Conservation (phyloP, 2,113 vertebrate species). For the Verasper variegatus region DNA sequence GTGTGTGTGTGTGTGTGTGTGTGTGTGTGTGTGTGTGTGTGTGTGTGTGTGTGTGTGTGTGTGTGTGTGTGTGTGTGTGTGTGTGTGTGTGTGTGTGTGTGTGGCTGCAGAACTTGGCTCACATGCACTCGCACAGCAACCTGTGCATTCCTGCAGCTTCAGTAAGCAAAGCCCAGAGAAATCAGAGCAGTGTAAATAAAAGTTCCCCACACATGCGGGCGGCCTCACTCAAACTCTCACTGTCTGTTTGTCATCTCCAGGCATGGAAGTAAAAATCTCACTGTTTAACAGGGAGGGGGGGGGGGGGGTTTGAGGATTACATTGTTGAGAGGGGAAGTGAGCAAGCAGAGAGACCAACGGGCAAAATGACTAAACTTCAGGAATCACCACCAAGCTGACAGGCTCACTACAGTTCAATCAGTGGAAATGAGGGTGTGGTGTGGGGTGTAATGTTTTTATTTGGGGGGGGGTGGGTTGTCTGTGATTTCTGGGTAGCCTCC, state of each 20-base stretch:
- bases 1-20: neutral
- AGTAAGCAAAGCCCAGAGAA: constrained; percentile 44
- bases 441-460: too few relatives aligned
- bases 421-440: neutral
- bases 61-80: too few relatives aligned
- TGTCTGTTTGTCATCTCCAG: constrained; percentile 38
- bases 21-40: neutral
- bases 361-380: neutral
- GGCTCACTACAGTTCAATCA: neutral
- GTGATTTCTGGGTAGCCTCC: constrained; percentile 1
- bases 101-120: constrained; percentile 16
- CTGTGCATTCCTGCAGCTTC: constrained; percentile 67
- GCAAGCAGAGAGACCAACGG: neutral
- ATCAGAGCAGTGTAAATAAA: constrained; percentile 52
- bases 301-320: constrained; percentile 4
- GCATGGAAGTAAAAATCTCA: constrained; percentile 5
- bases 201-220: constrained; percentile 27
- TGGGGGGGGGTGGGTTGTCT: neutral
- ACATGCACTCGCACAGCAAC: constrained; percentile 15
- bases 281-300: neutral
- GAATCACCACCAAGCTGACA: too few relatives aligned
- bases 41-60: neutral
- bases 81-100: too few relatives aligned
- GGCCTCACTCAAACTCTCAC: neutral
- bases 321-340: constrained; percentile 6